Percentiles rank a stretch among this genome's conserved stretches.
phyloP scores from a whole-genome alignment of 2,888 invertebrate species.

The Entomobrya proxima region DNA sequence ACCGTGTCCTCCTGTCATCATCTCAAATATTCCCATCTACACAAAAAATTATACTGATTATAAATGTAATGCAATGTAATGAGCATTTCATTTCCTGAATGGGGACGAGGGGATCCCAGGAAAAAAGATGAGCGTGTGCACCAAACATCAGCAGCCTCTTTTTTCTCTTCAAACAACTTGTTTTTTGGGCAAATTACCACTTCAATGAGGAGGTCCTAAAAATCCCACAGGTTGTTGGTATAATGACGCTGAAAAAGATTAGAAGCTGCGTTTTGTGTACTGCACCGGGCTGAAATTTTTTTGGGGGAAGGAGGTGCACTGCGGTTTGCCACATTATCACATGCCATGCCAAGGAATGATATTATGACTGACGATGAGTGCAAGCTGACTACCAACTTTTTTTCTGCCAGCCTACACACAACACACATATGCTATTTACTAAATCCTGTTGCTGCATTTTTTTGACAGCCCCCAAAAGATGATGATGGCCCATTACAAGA shows the following conservation, averaged over 20 bases:
- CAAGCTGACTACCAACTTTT: not conserved
- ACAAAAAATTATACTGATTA: not conserved
- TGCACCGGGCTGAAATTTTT: slow-evolving; percentile 4
- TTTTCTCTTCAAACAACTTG: not conserved
- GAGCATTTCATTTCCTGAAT: slow-evolving; percentile 56
- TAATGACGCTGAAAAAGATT: slow-evolving; percentile 14
- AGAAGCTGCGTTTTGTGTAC: slow-evolving; percentile 10
- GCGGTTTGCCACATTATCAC: slow-evolving; percentile 52
- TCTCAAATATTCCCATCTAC: not conserved
- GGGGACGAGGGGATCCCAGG: not conserved
- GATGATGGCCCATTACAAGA: not conserved
- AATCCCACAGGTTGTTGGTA: slow-evolving; percentile 39
- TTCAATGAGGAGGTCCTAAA: slow-evolving; percentile 49
- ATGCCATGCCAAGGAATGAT: not conserved
- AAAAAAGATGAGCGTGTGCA: slow-evolving; percentile 13
- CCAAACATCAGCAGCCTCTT: slow-evolving; percentile 2
- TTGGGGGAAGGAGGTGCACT: slow-evolving; percentile 46
- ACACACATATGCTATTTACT: not conserved
- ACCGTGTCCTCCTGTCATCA: slow-evolving; percentile 46
- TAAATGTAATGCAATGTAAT: slow-evolving; percentile 23
- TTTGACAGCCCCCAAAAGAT: not conserved
- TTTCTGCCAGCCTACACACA: not conserved
- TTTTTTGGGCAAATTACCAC: slow-evolving; percentile 54
- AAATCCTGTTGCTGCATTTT: not conserved
- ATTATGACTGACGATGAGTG: not conserved